A percentile compares a stretch with the other conserved stretches of the same genome.
Evolutionary conservation across 2,797 vertebrate genomes (phyloP).

Genomic region (Oryzias dopingdopingensis): DNA sequence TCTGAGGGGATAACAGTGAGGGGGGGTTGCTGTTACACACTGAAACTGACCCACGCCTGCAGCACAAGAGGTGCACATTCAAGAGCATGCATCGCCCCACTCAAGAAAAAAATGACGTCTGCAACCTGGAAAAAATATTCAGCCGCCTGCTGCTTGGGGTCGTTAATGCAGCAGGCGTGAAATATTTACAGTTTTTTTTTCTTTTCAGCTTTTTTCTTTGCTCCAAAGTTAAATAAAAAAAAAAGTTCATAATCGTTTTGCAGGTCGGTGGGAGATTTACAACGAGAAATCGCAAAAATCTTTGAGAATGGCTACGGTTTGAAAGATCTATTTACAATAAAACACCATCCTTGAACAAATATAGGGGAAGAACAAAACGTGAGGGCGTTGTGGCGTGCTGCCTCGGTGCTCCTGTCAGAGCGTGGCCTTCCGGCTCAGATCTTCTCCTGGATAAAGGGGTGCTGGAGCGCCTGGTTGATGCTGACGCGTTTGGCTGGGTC

Average conservation of each 20-base stretch:
- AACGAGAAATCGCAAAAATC: constrained; percentile 34
- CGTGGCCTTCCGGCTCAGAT: constrained; percentile 78
- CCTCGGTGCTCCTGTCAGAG: constrained; percentile 52
- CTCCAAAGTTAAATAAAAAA: constrained; percentile 62
- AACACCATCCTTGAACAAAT: constrained; percentile 60
- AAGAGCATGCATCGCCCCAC: constrained; percentile 69
- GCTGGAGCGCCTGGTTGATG: constrained; percentile 99
- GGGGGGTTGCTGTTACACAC: constrained; percentile 31
- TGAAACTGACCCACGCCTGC: constrained; percentile 61
- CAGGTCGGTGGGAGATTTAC: constrained; percentile 39
- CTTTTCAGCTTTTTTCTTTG: constrained; percentile 22
- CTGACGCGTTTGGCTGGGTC: constrained; percentile 98
- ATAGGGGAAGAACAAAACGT: constrained; percentile 40
- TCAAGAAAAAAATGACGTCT: constrained; percentile 28
- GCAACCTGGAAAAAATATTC: constrained; percentile 49
- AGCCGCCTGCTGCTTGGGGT: constrained; percentile 57
- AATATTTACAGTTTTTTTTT: constrained; percentile 71
- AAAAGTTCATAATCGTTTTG: constrained; percentile 50
- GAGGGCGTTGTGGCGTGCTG: constrained; percentile 54
- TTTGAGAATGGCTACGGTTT: constrained; percentile 59
- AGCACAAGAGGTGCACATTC: constrained; percentile 70
- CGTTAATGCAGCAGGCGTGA: constrained; percentile 60
- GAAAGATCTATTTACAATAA: constrained; percentile 77
- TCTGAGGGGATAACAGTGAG: constrained; percentile 10
- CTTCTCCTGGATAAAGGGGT: constrained; percentile 99